Conservation (phyloP, 2,888 invertebrate genomes). For the Piscicola geometra region DNA sequence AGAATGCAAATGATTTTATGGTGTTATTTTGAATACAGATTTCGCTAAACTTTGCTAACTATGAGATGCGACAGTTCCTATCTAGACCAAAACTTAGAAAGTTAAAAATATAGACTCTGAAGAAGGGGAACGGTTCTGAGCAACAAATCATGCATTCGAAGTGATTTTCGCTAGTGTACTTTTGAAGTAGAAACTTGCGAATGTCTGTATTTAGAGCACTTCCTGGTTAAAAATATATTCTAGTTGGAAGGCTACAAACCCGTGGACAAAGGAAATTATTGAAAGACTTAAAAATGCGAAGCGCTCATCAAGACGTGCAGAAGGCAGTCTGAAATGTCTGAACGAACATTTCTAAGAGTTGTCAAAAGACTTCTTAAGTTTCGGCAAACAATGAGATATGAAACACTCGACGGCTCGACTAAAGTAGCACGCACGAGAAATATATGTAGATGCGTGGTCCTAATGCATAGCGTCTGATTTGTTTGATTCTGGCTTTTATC, state of each 20-base stretch:
- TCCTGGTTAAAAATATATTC: constrained; percentile 12
- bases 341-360: background rate
- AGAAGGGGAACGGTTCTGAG: background rate
- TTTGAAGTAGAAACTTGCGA: background rate
- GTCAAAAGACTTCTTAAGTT: background rate
- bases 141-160: background rate
- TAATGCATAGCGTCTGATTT: no score
- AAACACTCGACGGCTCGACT: background rate
- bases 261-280: background rate
- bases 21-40: no score
- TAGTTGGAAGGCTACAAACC: background rate
- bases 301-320: constrained; percentile 6
- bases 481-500: no score
- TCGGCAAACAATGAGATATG: background rate
- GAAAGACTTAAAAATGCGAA: background rate
- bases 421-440: background rate
- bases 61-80: no score
- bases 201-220: background rate
- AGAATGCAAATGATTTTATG: no score
- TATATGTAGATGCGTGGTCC: no score
- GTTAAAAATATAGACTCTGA: background rate
- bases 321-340: constrained; percentile 12
- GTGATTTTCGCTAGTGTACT: background rate
- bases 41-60: no score
- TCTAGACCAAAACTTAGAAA: no score